Evolutionary conservation across 2,113 vertebrate species (phyloP), one percentile per base, ranked within the genome.

Genomic region (Scortum barcoo): DNA sequence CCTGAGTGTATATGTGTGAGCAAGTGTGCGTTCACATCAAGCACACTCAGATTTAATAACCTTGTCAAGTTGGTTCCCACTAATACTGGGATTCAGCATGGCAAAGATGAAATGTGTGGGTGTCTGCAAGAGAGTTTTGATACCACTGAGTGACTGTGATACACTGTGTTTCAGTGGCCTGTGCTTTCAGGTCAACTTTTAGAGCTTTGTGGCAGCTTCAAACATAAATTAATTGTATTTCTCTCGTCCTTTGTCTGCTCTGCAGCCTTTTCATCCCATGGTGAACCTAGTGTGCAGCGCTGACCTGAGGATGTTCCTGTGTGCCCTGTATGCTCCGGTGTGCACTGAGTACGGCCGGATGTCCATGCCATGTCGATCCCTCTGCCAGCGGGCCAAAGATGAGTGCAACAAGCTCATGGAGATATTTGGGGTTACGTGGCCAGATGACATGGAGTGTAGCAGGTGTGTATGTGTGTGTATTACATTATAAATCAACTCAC

Each of bases 321-420:
- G 98, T 36, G 97, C 98, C 0, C 97, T 99, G 17, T 98, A 98
- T 0, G 96, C 97, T 0, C 98, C 98, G 0, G 96, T 99, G 76
- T 99, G 98, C 91, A 96, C 96, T 19, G 97, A 96, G 69, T 99
- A 99, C 0, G 98, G 98, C 28, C 96, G 94, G 0, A 95, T 99
- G 89, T 97, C 97, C 3, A 95, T 98, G 86, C 98, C 98, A 0
- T 99, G 98, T 80, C 97, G 97, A 44, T 94, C 96, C 6, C 95
- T 99, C 22, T 99, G 98, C 83, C 97, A 96, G 42, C 94, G 96
- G 3, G 97, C 98, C 0, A 96, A 95, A 80, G 95, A 93, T 0
- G 97, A 99, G 85, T 99, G 98, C 89, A 95, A 96, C 60, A 97
- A 97, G 62, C 97, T 99, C 85, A 98, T 99, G 98, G 97, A 99